Base-by-base conservation (phyloP, 2,113 vertebrate genomes). In the Dicaeum eximium region DNA sequence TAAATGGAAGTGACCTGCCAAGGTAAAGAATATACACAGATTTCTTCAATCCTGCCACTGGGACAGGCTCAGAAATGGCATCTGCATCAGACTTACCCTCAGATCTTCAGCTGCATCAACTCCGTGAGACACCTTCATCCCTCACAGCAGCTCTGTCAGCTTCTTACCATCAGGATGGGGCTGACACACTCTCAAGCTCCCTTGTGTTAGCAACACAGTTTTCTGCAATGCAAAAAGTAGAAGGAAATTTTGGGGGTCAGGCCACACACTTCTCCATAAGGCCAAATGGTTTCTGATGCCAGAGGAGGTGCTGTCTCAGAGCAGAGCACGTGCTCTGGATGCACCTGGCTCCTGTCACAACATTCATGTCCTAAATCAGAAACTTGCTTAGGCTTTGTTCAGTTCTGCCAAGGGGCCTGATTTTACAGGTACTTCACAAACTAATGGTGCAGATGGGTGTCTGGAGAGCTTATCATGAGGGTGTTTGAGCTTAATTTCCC, bases 1-100 rank as follows among this genome's bases (percentile, higher is more conserved):
- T 71, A 90, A 88, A 83, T 86, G 27, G 16, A 38, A 38, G n/a
- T 67, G 86, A 87, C 88, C 72, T 82, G 73, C 54, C 61, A 95
- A 91, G 54, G 75, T 75, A 86, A 94, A 80, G 77, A 74, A 81
- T 47, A 22, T 79, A 62, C 72, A 53, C 53, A 53, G 56, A 72
- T 91, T 95, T 93, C 77, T 79, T 38, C 65, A 38, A 61, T 61
- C 75, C 33, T 65, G 24, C 56, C 48, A 0, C 57, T 42, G 80
- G 65, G 82, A 78, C 53, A 53, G 72, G n/a, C 40, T 90, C 35
- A 87, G 65, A 92, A 79, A 24, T n/a, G 33, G 69, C 60, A 66
- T 58, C 44, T 83, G n/a, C 53, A 47, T 71, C 72, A 80, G 48
- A 38, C 30, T 74, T 81, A 44, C 23, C 35, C 71, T 86, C 85